A percentile compares a stretch with the other conserved stretches of the same genome.
Evolutionary conservation across 92 coral and sea anemone genomes (phyloP).

Genomic region (Metridium senile): DNA sequence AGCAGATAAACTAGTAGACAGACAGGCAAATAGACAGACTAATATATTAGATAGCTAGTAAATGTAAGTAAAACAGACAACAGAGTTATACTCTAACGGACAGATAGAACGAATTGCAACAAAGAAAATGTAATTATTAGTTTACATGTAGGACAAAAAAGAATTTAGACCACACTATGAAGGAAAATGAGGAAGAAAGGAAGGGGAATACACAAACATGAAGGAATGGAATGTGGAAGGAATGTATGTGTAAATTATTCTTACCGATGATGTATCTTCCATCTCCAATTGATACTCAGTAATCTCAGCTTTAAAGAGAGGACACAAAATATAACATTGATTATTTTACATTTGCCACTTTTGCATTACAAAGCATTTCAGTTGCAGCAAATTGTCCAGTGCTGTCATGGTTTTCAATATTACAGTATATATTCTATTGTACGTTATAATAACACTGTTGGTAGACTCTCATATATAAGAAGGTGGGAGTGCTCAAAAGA

Average conservation of each 20-base stretch:
- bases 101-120: not conserved
- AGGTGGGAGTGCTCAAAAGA: no score
- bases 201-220: not conserved
- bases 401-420: no score
- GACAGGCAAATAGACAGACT: not conserved
- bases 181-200: not conserved
- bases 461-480: no score
- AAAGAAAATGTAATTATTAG: no score
- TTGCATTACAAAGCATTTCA: no score
- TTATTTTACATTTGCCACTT: no score
- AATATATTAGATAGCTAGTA: not conserved
- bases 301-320: slow-evolving; percentile 75
- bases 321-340: slow-evolving; percentile 3
- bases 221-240: not conserved
- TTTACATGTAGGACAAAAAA: no score
- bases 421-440: no score
- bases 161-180: no score
- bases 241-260: slow-evolving; percentile 10
- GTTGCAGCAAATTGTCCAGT: not conserved
- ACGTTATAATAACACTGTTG: not conserved
- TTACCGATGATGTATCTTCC: slow-evolving; percentile 88
- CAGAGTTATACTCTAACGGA: not conserved
- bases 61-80: not conserved
- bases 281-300: slow-evolving; percentile 84
- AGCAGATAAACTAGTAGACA: not conserved